Percentiles rank a stretch among this genome's conserved stretches.
Evolutionary conservation across 2,797 vertebrate genomes (phyloP).

Genomic region (Macropodus opercularis): DNA sequence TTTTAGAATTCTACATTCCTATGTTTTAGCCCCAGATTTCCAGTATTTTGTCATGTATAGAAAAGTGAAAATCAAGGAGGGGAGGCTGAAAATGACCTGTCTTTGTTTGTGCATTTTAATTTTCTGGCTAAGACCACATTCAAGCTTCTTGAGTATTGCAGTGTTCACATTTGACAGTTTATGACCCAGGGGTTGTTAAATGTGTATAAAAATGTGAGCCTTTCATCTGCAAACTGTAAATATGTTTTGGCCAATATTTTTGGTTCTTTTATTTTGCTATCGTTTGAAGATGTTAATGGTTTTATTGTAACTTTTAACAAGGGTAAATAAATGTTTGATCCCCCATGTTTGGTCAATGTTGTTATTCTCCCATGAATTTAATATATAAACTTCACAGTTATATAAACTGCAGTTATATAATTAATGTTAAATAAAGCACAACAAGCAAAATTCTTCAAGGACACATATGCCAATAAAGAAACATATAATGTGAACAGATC

Average conservation of each 20-base stretch:
- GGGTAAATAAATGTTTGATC: constrained; percentile 87
- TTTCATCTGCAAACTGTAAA: constrained; percentile 92
- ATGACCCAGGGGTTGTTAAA: constrained; percentile 78
- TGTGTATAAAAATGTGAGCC: constrained; percentile 90
- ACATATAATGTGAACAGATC: no score
- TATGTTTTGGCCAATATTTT: constrained; percentile 91
- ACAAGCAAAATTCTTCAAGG: not conserved
- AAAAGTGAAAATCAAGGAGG: constrained; percentile 72
- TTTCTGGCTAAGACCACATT: constrained; percentile 79
- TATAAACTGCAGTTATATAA: no score
- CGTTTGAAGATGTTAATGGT: constrained; percentile 88
- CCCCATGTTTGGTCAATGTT: constrained; percentile 72
- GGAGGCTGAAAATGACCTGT: constrained; percentile 73
- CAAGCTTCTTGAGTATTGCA: constrained; percentile 85
- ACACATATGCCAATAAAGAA: no score
- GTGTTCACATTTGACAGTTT: constrained; percentile 85
- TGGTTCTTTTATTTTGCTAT: constrained; percentile 94
- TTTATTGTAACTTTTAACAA: constrained; percentile 88
- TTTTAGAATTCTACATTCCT: constrained; percentile 84
- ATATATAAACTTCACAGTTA: no score
- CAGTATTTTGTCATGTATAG: constrained; percentile 84
- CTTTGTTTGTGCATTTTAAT: constrained; percentile 76
- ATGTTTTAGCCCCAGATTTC: constrained; percentile 78
- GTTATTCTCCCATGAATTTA: no score
- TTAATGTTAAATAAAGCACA: not conserved